Base-by-base conservation (phyloP, 2,113 vertebrate genomes). In the Epinephelus lanceolatus region DNA sequence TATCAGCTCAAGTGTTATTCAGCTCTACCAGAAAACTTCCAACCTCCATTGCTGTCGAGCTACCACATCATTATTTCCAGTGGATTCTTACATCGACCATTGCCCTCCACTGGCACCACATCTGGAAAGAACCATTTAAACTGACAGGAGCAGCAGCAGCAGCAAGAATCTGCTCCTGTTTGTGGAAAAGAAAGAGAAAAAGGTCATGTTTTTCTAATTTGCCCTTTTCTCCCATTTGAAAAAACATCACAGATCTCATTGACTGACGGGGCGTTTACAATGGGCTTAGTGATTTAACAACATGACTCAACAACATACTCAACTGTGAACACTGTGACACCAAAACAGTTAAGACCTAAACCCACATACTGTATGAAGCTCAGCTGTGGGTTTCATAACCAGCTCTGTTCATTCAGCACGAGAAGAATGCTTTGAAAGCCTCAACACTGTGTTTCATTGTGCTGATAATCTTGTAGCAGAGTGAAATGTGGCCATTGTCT, bases 401-500 rank as follows among this genome's bases (percentile, higher is more conserved):
- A 53, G 67, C 68, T 71, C 68, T 71, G 21, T 90, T 92, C 93
- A 93, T 91, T 91, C 89, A 90, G 83, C 49, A 66, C 27, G n/a
- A 25, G 68, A 71, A 89, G 86, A 94, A 89, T 84, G 88, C 92
- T 93, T 93, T 93, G 88, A 86, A 88, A 88, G 86, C 82, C 53
- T 72, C 4, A 84, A 94, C 93, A 94, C 86, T 92, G 89, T 30
- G 9, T 86, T 55, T 55, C 90, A 92, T 93, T 94, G 94, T 94
- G 81, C 85, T 62, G 76, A 78, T 88, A 92, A 92, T 94, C 92
- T 94, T 90, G 88, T 85, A 63, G 87, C 86, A n/a, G 60, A 84
- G 73, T 92, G 89, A 92, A 90, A 89, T 84, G 92, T 86, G 80
- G 33, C 83, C 88, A 93, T 94, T 94, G 92, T 94, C 78, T 87